Percentiles rank a stretch among this genome's conserved stretches.
Conservation (phyloP, 2,888 invertebrate genomes). For the Dasypogon diadema region DNA sequence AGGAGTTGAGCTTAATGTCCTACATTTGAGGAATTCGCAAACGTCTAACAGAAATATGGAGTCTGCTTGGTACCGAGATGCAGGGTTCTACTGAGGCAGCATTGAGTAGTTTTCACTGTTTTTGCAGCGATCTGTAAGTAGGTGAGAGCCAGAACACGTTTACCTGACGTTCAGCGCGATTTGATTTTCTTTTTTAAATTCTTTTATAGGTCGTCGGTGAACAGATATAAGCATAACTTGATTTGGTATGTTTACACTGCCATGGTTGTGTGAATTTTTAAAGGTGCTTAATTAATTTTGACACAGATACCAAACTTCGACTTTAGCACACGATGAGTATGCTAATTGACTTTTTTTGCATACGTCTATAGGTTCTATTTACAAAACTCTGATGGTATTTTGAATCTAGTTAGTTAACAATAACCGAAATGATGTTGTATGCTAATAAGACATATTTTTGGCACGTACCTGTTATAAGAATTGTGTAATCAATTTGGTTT, state of each 20-base stretch:
- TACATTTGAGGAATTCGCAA: slow-evolving; percentile 36
- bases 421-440: slow-evolving; percentile 3
- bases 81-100: not conserved
- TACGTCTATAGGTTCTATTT: slow-evolving; percentile 1
- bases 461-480: not conserved
- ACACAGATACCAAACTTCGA: slow-evolving; percentile 21
- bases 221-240: slow-evolving; percentile 16
- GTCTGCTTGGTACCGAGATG: not conserved
- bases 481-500: not conserved
- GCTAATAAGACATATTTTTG: not conserved
- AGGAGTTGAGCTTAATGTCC: not conserved
- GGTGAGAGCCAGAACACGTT: slow-evolving; percentile 38
- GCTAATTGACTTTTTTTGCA: slow-evolving; percentile 30
- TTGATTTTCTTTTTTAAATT: slow-evolving; percentile 33
- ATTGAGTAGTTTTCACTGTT: slow-evolving; percentile 3
- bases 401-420: slow-evolving; percentile 23
- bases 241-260: not conserved
- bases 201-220: slow-evolving; percentile 32
- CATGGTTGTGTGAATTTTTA: not conserved
- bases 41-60: slow-evolving; percentile 5
- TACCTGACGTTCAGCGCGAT: not conserved
- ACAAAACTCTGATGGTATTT: slow-evolving; percentile 22
- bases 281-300: slow-evolving; percentile 45
- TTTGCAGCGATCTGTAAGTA: slow-evolving; percentile 16
- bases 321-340: slow-evolving; percentile 21